A percentile compares a stretch with the other conserved stretches of the same genome.
Evolutionary conservation across 1,140 invertebrate species (phyloP).

Genomic region (Macrotrachela quadricornifera): DNA sequence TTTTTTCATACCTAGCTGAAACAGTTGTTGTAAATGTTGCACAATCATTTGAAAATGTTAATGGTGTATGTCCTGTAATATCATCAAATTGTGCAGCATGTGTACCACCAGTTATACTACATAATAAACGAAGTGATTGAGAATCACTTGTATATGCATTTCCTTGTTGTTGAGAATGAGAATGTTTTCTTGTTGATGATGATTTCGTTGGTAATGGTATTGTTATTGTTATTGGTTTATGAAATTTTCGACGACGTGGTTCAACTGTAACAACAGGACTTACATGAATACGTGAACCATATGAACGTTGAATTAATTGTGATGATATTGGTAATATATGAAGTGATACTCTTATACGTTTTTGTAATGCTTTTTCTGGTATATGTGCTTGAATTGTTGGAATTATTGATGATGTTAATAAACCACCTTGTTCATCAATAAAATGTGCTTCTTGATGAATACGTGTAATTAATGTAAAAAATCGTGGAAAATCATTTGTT

Average conservation of each 20-base stretch:
- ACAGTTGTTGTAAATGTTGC: constrained; percentile 99
- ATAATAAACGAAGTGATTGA: constrained; percentile 76
- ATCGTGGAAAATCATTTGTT: constrained; percentile 93
- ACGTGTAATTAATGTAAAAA: constrained; percentile 88
- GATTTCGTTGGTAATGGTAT: constrained; percentile 77
- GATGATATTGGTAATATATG: constrained; percentile 82
- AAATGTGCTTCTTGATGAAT: constrained; percentile 86
- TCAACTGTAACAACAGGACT: constrained; percentile 97
- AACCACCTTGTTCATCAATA: constrained; percentile 90
- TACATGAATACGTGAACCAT: constrained; percentile 90
- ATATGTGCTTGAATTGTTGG: constrained; percentile 98
- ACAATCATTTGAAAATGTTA: constrained; percentile 81
- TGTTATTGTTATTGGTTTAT: constrained; percentile 90
- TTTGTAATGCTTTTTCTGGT: constrained; percentile 91
- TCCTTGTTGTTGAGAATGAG: too few relatives aligned
- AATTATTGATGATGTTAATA: constrained; percentile 90
- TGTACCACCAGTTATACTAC: constrained; percentile 85
- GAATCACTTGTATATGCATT: constrained; percentile 43
- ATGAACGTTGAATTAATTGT: constrained; percentile 77
- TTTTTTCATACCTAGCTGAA: constrained; percentile 44
- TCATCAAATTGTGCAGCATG: constrained; percentile 97
- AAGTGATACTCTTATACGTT: constrained; percentile 97
- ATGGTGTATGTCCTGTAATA: constrained; percentile 89
- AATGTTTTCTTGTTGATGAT: too few relatives aligned
- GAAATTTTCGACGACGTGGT: constrained; percentile 85